A percentile compares a stretch with the other conserved stretches of the same genome.
phyloP scores from a whole-genome alignment of 1,140 invertebrate species.

The Sinonovacula constricta region DNA sequence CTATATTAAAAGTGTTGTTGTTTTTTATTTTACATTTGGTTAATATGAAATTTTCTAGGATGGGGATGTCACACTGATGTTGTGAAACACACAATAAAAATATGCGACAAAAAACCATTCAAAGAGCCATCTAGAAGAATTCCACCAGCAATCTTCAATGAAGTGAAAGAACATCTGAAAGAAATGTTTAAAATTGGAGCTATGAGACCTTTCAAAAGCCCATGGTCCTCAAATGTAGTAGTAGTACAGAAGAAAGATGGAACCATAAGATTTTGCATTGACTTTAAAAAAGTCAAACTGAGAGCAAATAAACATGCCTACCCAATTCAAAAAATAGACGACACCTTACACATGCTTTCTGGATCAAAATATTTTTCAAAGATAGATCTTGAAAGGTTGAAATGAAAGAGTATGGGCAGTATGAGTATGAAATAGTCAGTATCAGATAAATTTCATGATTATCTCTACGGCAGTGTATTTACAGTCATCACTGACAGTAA shows the following conservation, averaged over 20 bases:
- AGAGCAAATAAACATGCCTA: constrained; percentile 48
- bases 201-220: constrained; percentile 20
- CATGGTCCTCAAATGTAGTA: constrained; percentile 81
- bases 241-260: constrained; percentile 78
- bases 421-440: constrained; percentile 26
- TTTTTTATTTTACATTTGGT: too few relatives aligned
- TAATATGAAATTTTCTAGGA: too few relatives aligned
- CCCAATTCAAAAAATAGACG: too few relatives aligned
- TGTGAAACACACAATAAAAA: too few relatives aligned
- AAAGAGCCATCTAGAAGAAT: too few relatives aligned
- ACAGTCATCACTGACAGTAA: neutral
- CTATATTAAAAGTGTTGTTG: too few relatives aligned
- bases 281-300: constrained; percentile 75
- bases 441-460: constrained; percentile 26
- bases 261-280: constrained; percentile 78
- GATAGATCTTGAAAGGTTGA: too few relatives aligned
- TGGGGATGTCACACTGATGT: too few relatives aligned
- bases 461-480: neutral
- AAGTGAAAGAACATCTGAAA: constrained; percentile 18
- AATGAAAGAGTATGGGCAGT: too few relatives aligned
- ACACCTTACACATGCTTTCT: too few relatives aligned
- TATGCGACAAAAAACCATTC: too few relatives aligned
- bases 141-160: neutral
- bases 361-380: too few relatives aligned
- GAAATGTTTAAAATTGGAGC: constrained; percentile 18